These are phyloP conservation scores for Peromyscus maniculatus DNA, from an alignment of 2,113 vertebrate genomes.

Conservation along the genomic window DNA sequence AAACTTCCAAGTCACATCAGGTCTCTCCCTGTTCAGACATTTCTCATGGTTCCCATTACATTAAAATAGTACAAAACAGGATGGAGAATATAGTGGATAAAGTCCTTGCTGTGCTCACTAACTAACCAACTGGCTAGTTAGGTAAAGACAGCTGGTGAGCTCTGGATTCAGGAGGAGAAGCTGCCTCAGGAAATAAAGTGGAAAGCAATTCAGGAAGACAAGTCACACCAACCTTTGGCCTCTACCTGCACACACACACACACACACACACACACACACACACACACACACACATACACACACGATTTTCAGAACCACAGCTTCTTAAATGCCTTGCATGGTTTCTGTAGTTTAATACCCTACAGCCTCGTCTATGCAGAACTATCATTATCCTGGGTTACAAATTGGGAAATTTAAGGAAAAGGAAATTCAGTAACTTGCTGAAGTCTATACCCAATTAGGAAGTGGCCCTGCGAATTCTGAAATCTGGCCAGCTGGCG, in stretches of 20 bases:
- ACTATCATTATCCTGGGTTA: slow-evolving; percentile 46
- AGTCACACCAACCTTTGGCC: neutral
- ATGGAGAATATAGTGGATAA: neutral
- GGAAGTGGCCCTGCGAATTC: slow-evolving; percentile 6
- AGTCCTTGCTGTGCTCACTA: neutral
- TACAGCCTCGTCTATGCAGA: neutral
- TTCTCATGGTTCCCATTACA: neutral
- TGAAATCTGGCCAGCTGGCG: slow-evolving; percentile 48
- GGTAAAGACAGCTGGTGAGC: neutral
- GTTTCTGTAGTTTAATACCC: slow-evolving; percentile 28
- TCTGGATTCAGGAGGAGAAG: neutral
- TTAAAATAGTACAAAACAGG: neutral
- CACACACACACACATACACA: neutral
- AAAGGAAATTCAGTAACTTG: neutral
- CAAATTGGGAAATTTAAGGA: slow-evolving; percentile 42
- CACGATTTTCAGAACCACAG: neutral
- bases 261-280: neutral
- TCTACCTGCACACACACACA: neutral
- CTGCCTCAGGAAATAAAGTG: neutral
- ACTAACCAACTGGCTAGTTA: neutral
- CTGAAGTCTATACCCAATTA: slow-evolving; percentile 43
- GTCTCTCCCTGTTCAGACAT: neutral
- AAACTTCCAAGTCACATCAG: neutral
- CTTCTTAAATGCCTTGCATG: neutral
- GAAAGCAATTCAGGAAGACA: neutral